Evolutionary conservation across 2,113 vertebrate genomes (phyloP).

Genomic region (Pan troglodytes): NHGRI_mPanTro3-v2.1_pri NC_072398.2:40433001-40433500

Average conservation of each 20-base stretch:
- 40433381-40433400: background rate
- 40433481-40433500: constrained; percentile 1
- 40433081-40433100: background rate
- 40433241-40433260: background rate
- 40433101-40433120: constrained; percentile 1
- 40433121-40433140: constrained; percentile 19
- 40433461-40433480: background rate
- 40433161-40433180: constrained; percentile 2
- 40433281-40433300: background rate
- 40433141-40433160: background rate
- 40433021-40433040: background rate
- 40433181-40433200: background rate
- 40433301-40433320: background rate
- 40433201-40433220: background rate
- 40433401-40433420: background rate
- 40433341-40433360: constrained; percentile 42
- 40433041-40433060: background rate
- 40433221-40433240: background rate
- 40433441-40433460: background rate
- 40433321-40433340: background rate
- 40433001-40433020: background rate
- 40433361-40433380: background rate
- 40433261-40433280: background rate
- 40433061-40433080: background rate
- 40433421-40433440: constrained; percentile 30